Conservation (phyloP, 1,140 invertebrate genomes). For the Lepidurus apus region DNA sequence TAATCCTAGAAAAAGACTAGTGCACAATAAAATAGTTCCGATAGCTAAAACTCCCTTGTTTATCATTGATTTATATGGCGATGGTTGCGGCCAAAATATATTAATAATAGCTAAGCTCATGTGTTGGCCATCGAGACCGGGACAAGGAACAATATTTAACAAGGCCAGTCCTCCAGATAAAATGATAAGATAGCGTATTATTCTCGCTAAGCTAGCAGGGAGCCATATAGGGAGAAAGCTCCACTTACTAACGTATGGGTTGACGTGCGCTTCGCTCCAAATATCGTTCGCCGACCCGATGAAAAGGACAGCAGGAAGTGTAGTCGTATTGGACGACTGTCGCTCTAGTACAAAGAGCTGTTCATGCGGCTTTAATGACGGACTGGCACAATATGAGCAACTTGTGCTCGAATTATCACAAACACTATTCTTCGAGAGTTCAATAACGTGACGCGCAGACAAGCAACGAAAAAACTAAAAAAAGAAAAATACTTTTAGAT, state of each 20-base stretch:
- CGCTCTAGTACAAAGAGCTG: slow-evolving; percentile 1
- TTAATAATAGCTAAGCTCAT: background rate
- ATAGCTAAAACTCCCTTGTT: background rate
- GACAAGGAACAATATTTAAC: slow-evolving; percentile 15
- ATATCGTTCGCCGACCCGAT: background rate
- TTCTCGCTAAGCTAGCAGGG: background rate
- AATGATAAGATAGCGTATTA: slow-evolving; percentile 10
- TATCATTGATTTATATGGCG: background rate
- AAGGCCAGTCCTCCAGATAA: background rate
- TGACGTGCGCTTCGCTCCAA: slow-evolving; percentile 1
- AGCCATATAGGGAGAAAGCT: background rate
- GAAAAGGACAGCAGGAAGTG: background rate
- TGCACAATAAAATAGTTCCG: background rate
- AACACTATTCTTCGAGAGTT: background rate
- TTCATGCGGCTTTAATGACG: background rate
- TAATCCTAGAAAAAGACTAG: background rate
- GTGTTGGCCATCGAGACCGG: background rate
- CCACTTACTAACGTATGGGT: background rate
- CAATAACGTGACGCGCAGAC: background rate
- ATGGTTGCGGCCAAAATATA: background rate
- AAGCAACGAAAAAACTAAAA: background rate
- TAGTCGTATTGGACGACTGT: background rate
- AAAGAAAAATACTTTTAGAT: background rate
- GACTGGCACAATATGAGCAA: background rate
- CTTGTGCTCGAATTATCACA: background rate